These are phyloP conservation scores for Megalops atlanticus DNA, from an alignment of 2,113 vertebrate species.

Conservation along the genomic window DNA sequence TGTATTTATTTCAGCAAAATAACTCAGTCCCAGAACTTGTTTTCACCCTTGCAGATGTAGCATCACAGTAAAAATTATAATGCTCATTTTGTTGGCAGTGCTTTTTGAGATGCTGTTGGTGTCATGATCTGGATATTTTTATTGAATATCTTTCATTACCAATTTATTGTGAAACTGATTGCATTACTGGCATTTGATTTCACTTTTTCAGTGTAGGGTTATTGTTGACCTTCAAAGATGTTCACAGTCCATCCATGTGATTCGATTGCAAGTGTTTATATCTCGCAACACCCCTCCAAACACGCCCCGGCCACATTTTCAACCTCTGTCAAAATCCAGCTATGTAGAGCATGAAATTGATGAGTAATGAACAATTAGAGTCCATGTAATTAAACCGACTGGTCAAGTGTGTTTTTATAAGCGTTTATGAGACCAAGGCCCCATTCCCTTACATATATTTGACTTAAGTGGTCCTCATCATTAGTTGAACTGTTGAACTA, in stretches of 20 bases:
- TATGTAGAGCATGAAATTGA: constrained; percentile 18
- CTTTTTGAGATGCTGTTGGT: neutral
- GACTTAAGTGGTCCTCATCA: neutral
- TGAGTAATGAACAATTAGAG: constrained; percentile 12
- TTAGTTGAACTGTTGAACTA: neutral
- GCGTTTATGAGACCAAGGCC: neutral
- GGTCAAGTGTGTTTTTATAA: constrained; percentile 12
- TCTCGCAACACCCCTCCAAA: neutral
- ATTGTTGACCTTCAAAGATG: neutral
- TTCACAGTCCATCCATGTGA: neutral
- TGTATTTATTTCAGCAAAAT: too few relatives aligned
- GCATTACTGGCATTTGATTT: neutral
- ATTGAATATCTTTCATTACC: neutral
- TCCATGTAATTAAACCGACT: constrained; percentile 4
- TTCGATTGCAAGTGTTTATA: neutral
- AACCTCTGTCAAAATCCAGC: neutral
- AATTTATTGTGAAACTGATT: neutral
- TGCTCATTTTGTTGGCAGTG: neutral
- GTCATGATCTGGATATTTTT: neutral
- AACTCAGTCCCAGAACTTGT: too few relatives aligned
- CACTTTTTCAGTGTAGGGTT: neutral
- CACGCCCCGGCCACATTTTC: neutral
- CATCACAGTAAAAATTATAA: neutral
- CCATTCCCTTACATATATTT: neutral
- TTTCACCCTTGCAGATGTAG: neutral